phyloP scores from a whole-genome alignment of 2,113 vertebrate species.

The Plotosus lineatus region DNA sequence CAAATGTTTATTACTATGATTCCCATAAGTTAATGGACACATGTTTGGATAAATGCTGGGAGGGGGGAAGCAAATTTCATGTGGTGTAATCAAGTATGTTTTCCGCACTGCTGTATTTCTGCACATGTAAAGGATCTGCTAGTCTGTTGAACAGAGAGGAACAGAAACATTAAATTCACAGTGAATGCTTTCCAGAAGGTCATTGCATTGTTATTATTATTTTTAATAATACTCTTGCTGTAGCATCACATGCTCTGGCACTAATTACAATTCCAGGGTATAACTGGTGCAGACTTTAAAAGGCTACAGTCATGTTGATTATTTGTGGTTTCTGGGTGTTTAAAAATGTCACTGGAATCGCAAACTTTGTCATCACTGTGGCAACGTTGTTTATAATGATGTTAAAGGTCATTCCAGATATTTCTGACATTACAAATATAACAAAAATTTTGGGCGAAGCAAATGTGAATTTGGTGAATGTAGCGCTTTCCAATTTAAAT shows the following conservation, averaged over 20 bases:
- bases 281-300: not conserved
- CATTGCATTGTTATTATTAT: not conserved
- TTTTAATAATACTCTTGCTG: not conserved
- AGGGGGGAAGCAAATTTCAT: too few relatives aligned
- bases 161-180: not conserved
- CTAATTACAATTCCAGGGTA: not conserved
- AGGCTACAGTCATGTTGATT: not conserved
- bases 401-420: not conserved
- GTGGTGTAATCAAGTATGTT: not conserved
- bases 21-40: too few relatives aligned
- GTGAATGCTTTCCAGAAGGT: not conserved
- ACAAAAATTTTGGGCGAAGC: not conserved
- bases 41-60: too few relatives aligned
- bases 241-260: not conserved
- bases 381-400: not conserved
- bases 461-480: not conserved
- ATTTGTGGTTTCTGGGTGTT: not conserved
- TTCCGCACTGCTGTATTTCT: not conserved
- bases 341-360: not conserved
- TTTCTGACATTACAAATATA: not conserved
- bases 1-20: too few relatives aligned
- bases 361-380: not conserved
- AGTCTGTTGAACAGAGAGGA: not conserved
- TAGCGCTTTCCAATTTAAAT: too few relatives aligned
- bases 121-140: too few relatives aligned